Evolutionary conservation across 2,797 vertebrate species (phyloP).

Genomic region (Parotocinclus haroldoi): DNA sequence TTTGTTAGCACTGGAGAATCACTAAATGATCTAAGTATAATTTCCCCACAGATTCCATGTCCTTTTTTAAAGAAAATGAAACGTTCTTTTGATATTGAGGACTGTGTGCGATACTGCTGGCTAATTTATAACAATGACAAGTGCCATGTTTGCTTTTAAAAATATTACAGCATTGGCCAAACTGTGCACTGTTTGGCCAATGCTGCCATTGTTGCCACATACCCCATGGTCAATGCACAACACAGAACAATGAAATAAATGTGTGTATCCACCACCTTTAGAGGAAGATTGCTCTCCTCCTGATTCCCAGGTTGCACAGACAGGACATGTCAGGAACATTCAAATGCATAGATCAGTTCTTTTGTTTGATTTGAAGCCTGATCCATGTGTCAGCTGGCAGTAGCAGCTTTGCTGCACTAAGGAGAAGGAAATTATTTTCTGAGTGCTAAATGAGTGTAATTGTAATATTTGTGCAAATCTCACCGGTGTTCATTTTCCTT

Average conservation of each 20-base stretch:
- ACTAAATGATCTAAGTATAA: no score
- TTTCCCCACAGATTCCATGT: no score
- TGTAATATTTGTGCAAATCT: no score
- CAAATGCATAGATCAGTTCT: background rate
- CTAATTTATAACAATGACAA: background rate
- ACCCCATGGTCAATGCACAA: background rate
- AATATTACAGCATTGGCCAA: background rate
- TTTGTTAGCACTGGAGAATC: background rate
- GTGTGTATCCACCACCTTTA: background rate
- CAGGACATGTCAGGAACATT: constrained; percentile 16
- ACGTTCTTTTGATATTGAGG: no score
- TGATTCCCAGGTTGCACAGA: constrained; percentile 14
- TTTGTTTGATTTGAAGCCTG: constrained; percentile 3
- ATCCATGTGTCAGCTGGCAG: constrained; percentile 22
- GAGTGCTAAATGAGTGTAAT: no score
- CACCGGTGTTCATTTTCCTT: no score
- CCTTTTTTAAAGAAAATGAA: no score
- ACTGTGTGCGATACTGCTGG: background rate
- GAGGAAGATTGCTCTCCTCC: no score
- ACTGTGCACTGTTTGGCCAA: background rate
- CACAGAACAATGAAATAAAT: constrained; percentile 23
- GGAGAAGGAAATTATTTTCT: constrained; percentile 6
- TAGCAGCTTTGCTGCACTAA: background rate
- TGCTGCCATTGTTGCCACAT: background rate
- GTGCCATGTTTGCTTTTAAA: background rate